A percentile compares a stretch with the other conserved stretches of the same genome.
phyloP scores from a whole-genome alignment of 2,797 vertebrate genomes.

The Tamandua tetradactyla region DNA sequence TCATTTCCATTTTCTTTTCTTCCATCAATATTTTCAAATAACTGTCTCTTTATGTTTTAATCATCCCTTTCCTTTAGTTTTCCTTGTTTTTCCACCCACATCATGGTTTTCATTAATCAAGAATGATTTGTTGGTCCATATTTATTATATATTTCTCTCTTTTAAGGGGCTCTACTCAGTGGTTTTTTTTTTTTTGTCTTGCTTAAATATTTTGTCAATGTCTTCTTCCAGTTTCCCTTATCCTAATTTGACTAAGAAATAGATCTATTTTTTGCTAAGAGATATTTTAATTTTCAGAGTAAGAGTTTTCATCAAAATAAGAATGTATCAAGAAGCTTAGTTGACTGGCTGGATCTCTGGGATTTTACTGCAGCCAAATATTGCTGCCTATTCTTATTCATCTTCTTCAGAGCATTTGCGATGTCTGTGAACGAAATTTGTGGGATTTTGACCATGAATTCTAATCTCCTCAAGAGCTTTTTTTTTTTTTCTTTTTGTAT shows the following conservation, averaged over 20 bases:
- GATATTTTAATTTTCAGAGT: neutral
- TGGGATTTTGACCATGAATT: neutral
- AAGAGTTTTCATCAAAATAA: neutral
- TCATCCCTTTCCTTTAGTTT: neutral
- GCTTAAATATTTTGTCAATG: neutral
- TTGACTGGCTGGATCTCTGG: neutral
- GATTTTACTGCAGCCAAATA: neutral
- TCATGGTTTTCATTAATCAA: neutral
- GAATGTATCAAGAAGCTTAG: neutral
- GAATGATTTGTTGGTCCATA: neutral
- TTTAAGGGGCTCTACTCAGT: neutral
- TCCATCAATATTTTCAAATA: neutral
- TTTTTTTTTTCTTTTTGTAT: too few relatives aligned
- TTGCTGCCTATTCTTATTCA: neutral
- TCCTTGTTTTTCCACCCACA: neutral
- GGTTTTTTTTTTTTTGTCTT: neutral
- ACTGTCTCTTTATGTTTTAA: neutral
- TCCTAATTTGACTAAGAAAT: neutral
- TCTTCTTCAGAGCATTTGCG: neutral
- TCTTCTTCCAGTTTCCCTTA: neutral
- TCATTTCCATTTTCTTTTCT: neutral
- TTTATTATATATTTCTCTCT: neutral
- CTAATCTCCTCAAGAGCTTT: neutral
- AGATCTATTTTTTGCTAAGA: neutral
- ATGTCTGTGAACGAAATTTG: neutral